A percentile compares a stretch with the other conserved stretches of the same genome.
Conservation (phyloP, 1,140 invertebrate species). For the Drosophila paulistorum region DNA sequence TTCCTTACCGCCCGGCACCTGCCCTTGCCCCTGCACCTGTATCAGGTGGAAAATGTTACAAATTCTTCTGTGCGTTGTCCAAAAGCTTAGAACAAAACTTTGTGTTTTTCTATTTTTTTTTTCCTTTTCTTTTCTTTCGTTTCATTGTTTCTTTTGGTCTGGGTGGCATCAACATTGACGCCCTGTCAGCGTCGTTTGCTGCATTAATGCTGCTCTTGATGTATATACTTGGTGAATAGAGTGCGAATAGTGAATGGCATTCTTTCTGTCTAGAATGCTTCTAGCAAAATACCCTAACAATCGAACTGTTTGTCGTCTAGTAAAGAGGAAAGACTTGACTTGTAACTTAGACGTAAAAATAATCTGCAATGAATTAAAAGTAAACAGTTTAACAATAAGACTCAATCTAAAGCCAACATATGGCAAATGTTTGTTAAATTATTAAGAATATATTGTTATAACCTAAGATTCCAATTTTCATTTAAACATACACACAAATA, state of each 20-base stretch:
- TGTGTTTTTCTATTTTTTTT: not conserved
- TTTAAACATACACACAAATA: too few relatives aligned
- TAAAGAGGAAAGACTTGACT: too few relatives aligned
- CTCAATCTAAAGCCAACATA: too few relatives aligned
- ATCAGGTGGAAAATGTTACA: constrained; percentile 76
- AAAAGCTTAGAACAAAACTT: constrained; percentile 80
- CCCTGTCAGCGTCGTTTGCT: constrained; percentile 28
- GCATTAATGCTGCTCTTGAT: constrained; percentile 30
- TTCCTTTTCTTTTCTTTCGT: not conserved
- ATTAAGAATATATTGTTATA: too few relatives aligned
- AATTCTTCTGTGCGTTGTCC: constrained; percentile 61
- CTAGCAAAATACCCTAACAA: too few relatives aligned
- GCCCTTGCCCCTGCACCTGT: constrained; percentile 16
- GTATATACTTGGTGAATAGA: not conserved
- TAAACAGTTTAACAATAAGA: too few relatives aligned
- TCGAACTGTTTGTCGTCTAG: too few relatives aligned
- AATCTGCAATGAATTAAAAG: too few relatives aligned
- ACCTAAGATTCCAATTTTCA: too few relatives aligned
- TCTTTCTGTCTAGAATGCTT: too few relatives aligned
- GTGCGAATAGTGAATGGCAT: not conserved
- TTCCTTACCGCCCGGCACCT: not conserved
- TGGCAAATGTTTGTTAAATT: too few relatives aligned
- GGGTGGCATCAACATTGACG: constrained; percentile 74
- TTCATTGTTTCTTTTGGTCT: constrained; percentile 36
- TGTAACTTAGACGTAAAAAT: too few relatives aligned